These are phyloP conservation scores for Endomychus coccineus DNA, from an alignment of 2,888 invertebrate species.

Conservation along the genomic window DNA sequence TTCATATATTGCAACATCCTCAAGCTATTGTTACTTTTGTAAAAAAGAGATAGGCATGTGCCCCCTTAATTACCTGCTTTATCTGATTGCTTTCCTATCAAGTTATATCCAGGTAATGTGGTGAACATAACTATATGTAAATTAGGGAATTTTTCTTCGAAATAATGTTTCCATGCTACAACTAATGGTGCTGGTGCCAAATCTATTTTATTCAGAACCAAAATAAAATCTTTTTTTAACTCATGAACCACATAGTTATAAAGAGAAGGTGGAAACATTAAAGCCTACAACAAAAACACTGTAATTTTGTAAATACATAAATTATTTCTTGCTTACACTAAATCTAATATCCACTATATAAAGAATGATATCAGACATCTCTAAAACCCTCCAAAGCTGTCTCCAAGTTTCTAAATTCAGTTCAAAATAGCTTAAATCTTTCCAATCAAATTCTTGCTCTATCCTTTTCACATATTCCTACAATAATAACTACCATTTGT, in stretches of 20 bases:
- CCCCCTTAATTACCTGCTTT: conserved; percentile 50
- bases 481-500: neutral
- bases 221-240: conserved; percentile 74
- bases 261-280: conserved; percentile 86
- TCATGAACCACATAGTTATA: conserved; percentile 69
- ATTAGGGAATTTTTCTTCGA: conserved; percentile 60
- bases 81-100: conserved; percentile 51
- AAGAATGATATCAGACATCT: conserved; percentile 86
- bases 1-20: no score
- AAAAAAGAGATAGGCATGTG: no score
- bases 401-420: conserved; percentile 94
- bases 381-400: conserved; percentile 90
- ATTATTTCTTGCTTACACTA: conserved; percentile 51
- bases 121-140: conserved; percentile 77
- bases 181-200: conserved; percentile 73
- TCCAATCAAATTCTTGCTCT: conserved; percentile 53
- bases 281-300: conserved; percentile 47
- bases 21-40: no score
- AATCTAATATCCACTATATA: conserved; percentile 84
- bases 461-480: conserved; percentile 70
- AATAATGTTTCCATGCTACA: conserved; percentile 81
- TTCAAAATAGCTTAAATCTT: conserved; percentile 79
- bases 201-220: conserved; percentile 90
- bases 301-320: neutral
- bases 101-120: conserved; percentile 69